A percentile compares a stretch with the other conserved stretches of the same genome.
Conservation (phyloP, 2,113 vertebrate genomes). For the Nothobranchius kuhntae region DNA sequence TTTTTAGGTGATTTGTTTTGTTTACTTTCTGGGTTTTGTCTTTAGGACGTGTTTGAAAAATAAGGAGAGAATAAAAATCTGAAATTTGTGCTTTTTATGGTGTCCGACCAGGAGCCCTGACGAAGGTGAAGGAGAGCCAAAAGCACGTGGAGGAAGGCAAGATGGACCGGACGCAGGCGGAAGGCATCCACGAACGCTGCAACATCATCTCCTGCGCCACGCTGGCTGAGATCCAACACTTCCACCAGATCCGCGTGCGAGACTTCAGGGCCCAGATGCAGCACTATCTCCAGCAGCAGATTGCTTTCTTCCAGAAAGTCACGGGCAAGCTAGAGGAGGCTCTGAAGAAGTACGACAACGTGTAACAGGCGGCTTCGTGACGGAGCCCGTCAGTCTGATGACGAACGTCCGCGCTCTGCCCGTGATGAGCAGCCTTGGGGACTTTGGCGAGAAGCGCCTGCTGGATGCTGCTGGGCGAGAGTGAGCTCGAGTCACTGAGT, state of each 20-base stretch:
- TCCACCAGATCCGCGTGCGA: slow-evolving; percentile 93
- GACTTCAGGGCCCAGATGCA: slow-evolving; percentile 98
- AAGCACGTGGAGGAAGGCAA: slow-evolving; percentile 96
- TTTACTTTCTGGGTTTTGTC: too few relatives aligned
- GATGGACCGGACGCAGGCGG: slow-evolving; percentile 92
- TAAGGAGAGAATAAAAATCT: not conserved
- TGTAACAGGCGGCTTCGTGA: slow-evolving; percentile 65
- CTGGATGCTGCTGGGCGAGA: slow-evolving; percentile 34
- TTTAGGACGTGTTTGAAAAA: not conserved
- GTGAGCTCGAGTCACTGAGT: slow-evolving; percentile 8
- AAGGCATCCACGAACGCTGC: slow-evolving; percentile 93
- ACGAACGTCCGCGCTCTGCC: slow-evolving; percentile 13
- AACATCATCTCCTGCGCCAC: slow-evolving; percentile 99
- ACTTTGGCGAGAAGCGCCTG: slow-evolving; percentile 14
- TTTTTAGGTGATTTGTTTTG: too few relatives aligned
- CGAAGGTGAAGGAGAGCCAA: slow-evolving; percentile 96
- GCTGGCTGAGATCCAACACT: slow-evolving; percentile 96
- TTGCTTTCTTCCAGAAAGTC: slow-evolving; percentile 95
- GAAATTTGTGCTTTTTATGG: slow-evolving; percentile 15
- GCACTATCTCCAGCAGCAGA: slow-evolving; percentile 95
- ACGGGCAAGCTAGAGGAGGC: slow-evolving; percentile 95
- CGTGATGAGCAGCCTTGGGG: slow-evolving; percentile 11
- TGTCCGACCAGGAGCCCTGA: slow-evolving; percentile 86
- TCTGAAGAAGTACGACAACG: slow-evolving; percentile 91
- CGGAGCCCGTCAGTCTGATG: not conserved